These are phyloP conservation scores for Pterophyllum scalare DNA, from an alignment of 2,113 vertebrate genomes.

Conservation along the genomic window DNA sequence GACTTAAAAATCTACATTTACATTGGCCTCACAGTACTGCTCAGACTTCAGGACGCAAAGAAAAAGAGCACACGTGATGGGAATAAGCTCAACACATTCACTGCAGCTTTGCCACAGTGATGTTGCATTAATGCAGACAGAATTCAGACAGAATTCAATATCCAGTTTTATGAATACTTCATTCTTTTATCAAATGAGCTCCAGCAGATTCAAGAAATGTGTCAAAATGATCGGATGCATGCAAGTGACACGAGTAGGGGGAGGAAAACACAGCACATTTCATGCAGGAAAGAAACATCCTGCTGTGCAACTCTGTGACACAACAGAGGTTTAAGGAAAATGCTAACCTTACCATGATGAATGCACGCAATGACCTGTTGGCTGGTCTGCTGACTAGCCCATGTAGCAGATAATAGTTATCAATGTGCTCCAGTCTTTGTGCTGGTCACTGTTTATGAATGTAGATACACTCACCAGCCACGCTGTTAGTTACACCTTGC, in stretches of 20 bases:
- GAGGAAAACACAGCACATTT: too few relatives aligned
- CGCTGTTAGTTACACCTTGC: too few relatives aligned
- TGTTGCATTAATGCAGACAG: neutral
- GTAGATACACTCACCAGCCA: too few relatives aligned
- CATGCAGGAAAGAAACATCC: neutral
- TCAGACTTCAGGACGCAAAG: neutral
- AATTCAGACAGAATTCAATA: neutral
- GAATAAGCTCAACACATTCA: neutral
- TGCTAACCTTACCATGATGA: neutral
- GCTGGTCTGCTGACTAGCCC: too few relatives aligned
- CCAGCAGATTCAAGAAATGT: neutral
- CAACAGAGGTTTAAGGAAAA: neutral
- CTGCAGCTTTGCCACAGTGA: neutral
- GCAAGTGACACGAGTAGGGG: too few relatives aligned
- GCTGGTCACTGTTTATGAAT: too few relatives aligned
- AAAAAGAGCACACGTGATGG: neutral
- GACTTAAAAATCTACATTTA: constrained; percentile 1
- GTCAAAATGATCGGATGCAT: neutral
- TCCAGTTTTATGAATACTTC: neutral
- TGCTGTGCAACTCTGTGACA: neutral
- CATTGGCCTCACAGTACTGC: neutral
- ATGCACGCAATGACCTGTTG: neutral
- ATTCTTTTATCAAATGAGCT: neutral
- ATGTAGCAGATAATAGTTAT: neutral
- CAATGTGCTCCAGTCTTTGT: too few relatives aligned